Conservation (phyloP, 1,140 invertebrate genomes). For the Euborellia annulipes region DNA sequence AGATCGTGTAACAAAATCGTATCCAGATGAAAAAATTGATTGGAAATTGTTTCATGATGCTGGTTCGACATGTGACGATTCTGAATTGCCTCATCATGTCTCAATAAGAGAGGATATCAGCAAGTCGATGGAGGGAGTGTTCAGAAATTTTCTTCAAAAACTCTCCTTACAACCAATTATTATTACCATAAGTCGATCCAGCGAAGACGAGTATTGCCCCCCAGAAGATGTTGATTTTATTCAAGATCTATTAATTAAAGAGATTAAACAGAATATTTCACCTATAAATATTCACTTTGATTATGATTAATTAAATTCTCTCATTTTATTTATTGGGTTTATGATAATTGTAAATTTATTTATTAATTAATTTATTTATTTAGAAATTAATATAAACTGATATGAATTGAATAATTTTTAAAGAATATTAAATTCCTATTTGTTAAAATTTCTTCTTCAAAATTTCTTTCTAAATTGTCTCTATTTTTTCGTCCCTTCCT, state of each 20-base stretch:
- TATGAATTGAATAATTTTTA: too few relatives aligned
- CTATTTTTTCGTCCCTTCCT: too few relatives aligned
- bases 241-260: slow-evolving; percentile 40
- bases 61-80: slow-evolving; percentile 73
- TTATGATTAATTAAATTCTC: not conserved
- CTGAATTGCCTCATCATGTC: slow-evolving; percentile 63
- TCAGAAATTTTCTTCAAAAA: slow-evolving; percentile 41
- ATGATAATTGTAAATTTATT: too few relatives aligned
- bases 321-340: too few relatives aligned
- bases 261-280: slow-evolving; percentile 23
- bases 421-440: too few relatives aligned
- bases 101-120: slow-evolving; percentile 49
- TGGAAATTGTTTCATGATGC: slow-evolving; percentile 66
- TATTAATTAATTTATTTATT: too few relatives aligned
- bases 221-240: slow-evolving; percentile 53
- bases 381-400: too few relatives aligned
- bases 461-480: too few relatives aligned
- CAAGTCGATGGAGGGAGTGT: slow-evolving; percentile 35
- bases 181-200: slow-evolving; percentile 58
- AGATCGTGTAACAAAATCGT: slow-evolving; percentile 18
- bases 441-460: too few relatives aligned
- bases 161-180: slow-evolving; percentile 47
- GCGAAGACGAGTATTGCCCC: slow-evolving; percentile 79
- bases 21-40: slow-evolving; percentile 46
- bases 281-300: slow-evolving; percentile 3